A percentile compares a stretch with the other conserved stretches of the same genome.
These are phyloP conservation scores for Drosophila stalkeri DNA, from an alignment of 2,888 invertebrate species.

Conservation along the genomic window DNA sequence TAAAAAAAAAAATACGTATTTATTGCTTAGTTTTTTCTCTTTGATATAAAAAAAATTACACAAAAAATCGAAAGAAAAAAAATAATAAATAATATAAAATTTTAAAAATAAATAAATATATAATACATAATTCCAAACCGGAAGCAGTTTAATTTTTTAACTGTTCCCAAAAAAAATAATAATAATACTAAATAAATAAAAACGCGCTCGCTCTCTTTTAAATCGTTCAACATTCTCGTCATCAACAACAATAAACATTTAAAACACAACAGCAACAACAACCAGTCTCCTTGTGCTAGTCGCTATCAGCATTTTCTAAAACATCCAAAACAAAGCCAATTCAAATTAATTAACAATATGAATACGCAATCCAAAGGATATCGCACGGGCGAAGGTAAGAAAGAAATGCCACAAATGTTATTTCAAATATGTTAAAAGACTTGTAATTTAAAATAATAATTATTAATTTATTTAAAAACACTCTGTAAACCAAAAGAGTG, in stretches of 20 bases:
- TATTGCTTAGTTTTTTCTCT: conserved; percentile 81
- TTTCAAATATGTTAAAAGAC: background rate
- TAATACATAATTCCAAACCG: conserved; percentile 17
- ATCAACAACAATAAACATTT: conserved; percentile 50
- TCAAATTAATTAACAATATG: conserved; percentile 72
- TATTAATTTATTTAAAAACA: too few species aligned
- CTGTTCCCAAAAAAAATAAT: conserved; percentile 5
- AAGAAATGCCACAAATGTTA: conserved; percentile 17
- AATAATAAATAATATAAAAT: conserved; percentile 13
- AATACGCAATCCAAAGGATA: conserved; percentile 85
- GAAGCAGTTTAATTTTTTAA: conserved; percentile 50
- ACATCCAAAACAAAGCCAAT: conserved; percentile 29
- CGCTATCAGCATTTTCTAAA: conserved; percentile 74
- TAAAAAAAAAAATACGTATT: conserved; percentile 72
- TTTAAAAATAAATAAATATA: conserved; percentile 11
- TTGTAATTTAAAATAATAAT: too few species aligned
- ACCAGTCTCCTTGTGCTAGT: conserved; percentile 70
- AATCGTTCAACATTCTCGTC: conserved; percentile 61
- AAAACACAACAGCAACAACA: conserved; percentile 51
- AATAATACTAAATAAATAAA: background rate
- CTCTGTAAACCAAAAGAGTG: too few species aligned
- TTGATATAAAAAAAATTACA: conserved; percentile 70
- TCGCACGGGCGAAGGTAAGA: conserved; percentile 84
- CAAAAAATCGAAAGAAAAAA: conserved; percentile 50
- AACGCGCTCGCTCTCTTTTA: conserved; percentile 43